Evolutionary conservation across 2,797 vertebrate genomes (phyloP).

Genomic region (Spea hammondii): DNA sequence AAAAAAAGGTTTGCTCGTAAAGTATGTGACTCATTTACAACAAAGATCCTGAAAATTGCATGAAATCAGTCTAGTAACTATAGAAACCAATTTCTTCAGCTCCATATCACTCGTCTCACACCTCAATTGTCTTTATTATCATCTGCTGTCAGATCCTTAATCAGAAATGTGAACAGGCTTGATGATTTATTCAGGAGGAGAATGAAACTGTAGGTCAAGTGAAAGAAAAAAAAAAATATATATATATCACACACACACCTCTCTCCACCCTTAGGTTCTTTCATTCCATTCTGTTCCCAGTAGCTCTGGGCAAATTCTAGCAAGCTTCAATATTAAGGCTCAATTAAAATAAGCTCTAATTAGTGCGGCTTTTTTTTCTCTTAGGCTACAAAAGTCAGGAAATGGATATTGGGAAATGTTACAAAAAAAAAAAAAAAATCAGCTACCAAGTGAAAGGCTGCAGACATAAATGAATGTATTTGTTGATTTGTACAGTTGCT

Average conservation of each 20-base stretch:
- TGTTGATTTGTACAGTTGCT: slow-evolving; percentile 99
- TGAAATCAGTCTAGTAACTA: slow-evolving; percentile 80
- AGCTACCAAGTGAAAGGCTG: slow-evolving; percentile 92
- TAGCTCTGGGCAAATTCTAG: slow-evolving; percentile 94
- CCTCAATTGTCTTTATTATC: slow-evolving; percentile 84
- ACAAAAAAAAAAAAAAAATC: slow-evolving; percentile 81
- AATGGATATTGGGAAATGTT: slow-evolving; percentile 98
- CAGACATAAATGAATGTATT: slow-evolving; percentile 99
- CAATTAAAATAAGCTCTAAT: slow-evolving; percentile 99
- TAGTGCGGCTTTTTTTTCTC: slow-evolving; percentile 95
- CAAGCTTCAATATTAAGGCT: slow-evolving; percentile 99
- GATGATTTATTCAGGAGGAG: slow-evolving; percentile 80
- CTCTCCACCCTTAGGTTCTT: slow-evolving; percentile 89
- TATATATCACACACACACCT: slow-evolving; percentile 65
- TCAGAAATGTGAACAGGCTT: slow-evolving; percentile 79
- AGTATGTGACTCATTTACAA: slow-evolving; percentile 70
- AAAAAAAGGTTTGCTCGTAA: slow-evolving; percentile 70
- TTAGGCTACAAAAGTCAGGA: slow-evolving; percentile 96
- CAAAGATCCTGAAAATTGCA: slow-evolving; percentile 76
- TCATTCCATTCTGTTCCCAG: slow-evolving; percentile 96
- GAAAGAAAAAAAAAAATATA: slow-evolving; percentile 59
- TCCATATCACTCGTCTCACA: slow-evolving; percentile 77
- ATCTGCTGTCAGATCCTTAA: slow-evolving; percentile 80
- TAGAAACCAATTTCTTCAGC: slow-evolving; percentile 83
- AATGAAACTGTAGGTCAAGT: slow-evolving; percentile 80